Percentiles rank a stretch among this genome's conserved stretches.
Conservation (phyloP, 2,888 invertebrate genomes). For the Brachynemurus nebulosus region DNA sequence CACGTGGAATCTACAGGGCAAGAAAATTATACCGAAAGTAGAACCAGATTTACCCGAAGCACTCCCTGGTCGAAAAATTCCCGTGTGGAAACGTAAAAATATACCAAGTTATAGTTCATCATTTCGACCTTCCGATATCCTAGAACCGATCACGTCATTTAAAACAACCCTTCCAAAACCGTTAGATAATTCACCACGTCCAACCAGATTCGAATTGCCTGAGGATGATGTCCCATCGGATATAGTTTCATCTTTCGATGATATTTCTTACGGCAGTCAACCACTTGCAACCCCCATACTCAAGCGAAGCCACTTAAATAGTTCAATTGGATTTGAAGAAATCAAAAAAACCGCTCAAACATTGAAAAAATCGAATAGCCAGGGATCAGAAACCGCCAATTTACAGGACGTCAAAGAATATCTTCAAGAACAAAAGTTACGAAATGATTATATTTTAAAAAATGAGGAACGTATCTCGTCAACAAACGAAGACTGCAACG, state of each 20-base stretch:
- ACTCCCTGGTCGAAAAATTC: conserved; percentile 37
- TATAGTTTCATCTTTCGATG: conserved; percentile 50
- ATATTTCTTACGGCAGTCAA: conserved; percentile 56
- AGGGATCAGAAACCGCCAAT: no score
- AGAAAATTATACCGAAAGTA: conserved; percentile 21
- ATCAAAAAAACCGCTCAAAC: conserved; percentile 28
- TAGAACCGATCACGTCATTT: not conserved
- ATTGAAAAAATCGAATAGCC: conserved; percentile 27
- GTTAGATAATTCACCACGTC: conserved; percentile 36
- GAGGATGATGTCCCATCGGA: conserved; percentile 52
- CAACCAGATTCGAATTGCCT: conserved; percentile 54
- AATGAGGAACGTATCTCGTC: conserved; percentile 1
- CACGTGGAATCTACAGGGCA: conserved; percentile 23
- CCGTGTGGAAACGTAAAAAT: conserved; percentile 41
- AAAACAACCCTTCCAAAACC: conserved; percentile 16
- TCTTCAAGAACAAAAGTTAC: conserved; percentile 35
- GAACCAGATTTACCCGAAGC: conserved; percentile 29
- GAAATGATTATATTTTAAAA: conserved; percentile 27
- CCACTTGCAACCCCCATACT: conserved; percentile 38
- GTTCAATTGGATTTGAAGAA: conserved; percentile 40
- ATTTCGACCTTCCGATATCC: not conserved
- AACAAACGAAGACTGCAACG: conserved; percentile 6
- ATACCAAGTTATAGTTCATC: conserved; percentile 22
- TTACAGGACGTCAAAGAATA: conserved; percentile 40
- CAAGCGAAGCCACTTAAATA: conserved; percentile 27